Evolutionary conservation across 2,113 vertebrate species (phyloP), one percentile per base, ranked within the genome.

Genomic region (Phaethon lepturus): DNA sequence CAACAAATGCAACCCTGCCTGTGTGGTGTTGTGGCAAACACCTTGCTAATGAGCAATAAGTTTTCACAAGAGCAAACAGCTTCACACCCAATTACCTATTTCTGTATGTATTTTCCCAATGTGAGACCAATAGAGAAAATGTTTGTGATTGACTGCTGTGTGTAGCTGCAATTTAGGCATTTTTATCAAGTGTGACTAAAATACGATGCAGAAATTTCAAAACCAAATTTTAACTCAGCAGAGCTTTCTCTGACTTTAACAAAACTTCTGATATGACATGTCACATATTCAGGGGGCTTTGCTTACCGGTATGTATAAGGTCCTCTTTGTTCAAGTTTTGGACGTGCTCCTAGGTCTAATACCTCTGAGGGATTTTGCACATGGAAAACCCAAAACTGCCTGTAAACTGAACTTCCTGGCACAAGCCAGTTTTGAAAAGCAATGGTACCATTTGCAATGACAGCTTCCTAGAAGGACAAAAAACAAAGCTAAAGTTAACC

Each of bases 301-400:
- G 56, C 91, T 83, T 97, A 99, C 99, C 92, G 98, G 95, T 99
- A 99, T 0, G 99, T 99, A 56, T 99, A 99, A 9, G 99, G 99
- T 69, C 99, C 99, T 96, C 77, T 99, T 97, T 99, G 98, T 68
- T 90, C 50, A 11, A 99, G 89, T 56, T 95, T 85, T 66, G 99
- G 99, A 29, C 13, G 94, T 40, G 90, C 92, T 17, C 99, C 99
- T 3, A 97, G 14, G 0, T 80, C 1, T 7, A 97, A 4, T 11
- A 99, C 98, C 0, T 99, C 98, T 6, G 79, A 5, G 44, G 99
- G 98, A 90, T 99, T 99, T 85, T 95, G 91, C 28, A 99, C 98
- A 4, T 99, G 73, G 87, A 99, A 99, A 44, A 99, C 71, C 99
- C 99, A 99, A 98, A 99, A 99, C 95, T 99, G 98, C 58, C 99